Percentiles rank a stretch among this genome's conserved stretches.
Conservation (phyloP, 1,140 invertebrate genomes). For the Argopecten irradians region DNA sequence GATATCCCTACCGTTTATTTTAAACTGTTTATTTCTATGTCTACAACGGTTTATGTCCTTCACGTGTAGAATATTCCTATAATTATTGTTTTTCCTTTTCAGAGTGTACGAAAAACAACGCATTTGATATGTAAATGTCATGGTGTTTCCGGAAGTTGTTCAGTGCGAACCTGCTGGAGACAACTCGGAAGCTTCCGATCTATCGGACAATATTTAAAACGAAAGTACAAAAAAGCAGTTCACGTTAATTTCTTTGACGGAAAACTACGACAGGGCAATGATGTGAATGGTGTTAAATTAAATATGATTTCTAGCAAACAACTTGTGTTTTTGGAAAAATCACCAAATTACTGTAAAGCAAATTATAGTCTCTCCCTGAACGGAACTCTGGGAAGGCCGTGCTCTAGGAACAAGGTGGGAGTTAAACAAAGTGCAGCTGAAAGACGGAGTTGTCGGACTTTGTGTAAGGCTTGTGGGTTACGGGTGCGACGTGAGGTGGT, state of each 20-base stretch:
- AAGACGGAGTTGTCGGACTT: conserved; percentile 83
- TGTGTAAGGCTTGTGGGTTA: conserved; percentile 92
- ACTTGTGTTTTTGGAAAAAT: conserved; percentile 91
- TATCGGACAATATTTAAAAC: conserved; percentile 90
- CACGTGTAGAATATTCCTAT: background rate
- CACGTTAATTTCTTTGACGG: conserved; percentile 77
- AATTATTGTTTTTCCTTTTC: conserved; percentile 48
- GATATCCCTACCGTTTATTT: no score
- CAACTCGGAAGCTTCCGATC: conserved; percentile 90
- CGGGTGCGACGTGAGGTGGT: conserved; percentile 85
- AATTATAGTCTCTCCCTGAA: conserved; percentile 88
- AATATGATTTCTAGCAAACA: conserved; percentile 74
- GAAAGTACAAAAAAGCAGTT: conserved; percentile 92
- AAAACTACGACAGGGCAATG: conserved; percentile 53
- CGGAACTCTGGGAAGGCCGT: conserved; percentile 82
- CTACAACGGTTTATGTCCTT: no score
- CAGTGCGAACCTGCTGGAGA: conserved; percentile 94
- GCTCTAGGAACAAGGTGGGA: conserved; percentile 55
- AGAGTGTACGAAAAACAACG: conserved; percentile 91
- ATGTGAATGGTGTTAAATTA: conserved; percentile 44
- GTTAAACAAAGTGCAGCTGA: conserved; percentile 82
- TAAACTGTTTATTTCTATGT: no score
- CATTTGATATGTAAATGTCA: conserved; percentile 95
- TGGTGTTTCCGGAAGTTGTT: conserved; percentile 92
- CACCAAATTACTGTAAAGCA: conserved; percentile 89